Evolutionary conservation across 2,888 invertebrate genomes (phyloP).

Genomic region (Callosobruchus maculatus): DNA sequence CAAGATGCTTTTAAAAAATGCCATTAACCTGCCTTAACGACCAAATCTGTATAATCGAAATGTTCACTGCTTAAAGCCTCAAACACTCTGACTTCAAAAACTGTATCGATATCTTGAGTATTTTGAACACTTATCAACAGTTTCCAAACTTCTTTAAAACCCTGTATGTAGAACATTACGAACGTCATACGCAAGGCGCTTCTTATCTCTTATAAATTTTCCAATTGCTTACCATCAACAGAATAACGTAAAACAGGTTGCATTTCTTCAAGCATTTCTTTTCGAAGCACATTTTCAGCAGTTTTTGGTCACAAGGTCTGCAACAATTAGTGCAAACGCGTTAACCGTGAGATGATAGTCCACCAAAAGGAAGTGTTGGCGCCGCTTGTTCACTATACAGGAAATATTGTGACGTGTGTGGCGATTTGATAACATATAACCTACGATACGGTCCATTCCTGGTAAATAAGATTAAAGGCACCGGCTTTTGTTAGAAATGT

Average conservation of each 20-base stretch:
- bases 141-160: too few relatives aligned
- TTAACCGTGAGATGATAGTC: neutral
- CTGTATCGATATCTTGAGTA: too few relatives aligned
- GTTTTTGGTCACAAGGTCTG: neutral
- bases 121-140: too few relatives aligned
- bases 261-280: conserved; percentile 1
- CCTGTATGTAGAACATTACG: too few relatives aligned
- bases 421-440: neutral
- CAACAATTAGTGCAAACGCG: neutral
- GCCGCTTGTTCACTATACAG: neutral
- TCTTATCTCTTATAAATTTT: neutral
- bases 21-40: too few relatives aligned
- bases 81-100: too few relatives aligned
- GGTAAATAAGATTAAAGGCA: neutral
- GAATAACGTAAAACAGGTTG: conserved; percentile 1
- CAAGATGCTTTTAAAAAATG: too few relatives aligned
- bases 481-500: neutral
- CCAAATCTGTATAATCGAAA: too few relatives aligned
- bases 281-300: conserved; percentile 1
- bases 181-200: too few relatives aligned
- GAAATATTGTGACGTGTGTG: neutral
- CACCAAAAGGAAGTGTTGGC: neutral
- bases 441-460: neutral
- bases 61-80: too few relatives aligned
- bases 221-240: neutral